Evolutionary conservation across 2,888 invertebrate species (phyloP).

Genomic region (Chymomyza amoena): DNA sequence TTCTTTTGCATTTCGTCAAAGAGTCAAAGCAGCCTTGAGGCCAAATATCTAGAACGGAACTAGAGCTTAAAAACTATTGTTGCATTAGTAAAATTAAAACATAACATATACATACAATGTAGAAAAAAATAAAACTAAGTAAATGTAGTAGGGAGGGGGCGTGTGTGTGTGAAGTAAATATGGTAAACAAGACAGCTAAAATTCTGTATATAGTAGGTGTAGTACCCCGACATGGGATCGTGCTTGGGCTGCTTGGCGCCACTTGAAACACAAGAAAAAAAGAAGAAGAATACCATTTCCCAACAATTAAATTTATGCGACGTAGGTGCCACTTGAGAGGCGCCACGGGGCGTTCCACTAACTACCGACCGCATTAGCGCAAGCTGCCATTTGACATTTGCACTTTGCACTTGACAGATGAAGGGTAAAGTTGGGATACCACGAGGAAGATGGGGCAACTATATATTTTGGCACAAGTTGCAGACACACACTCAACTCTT

Average conservation of each 20-base stretch:
- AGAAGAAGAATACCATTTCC: constrained; percentile 29
- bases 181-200: constrained; percentile 18
- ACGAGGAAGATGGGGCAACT: not conserved
- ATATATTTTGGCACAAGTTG: constrained; percentile 12
- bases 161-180: not conserved
- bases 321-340: not conserved
- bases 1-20: constrained; percentile 55
- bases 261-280: constrained; percentile 33
- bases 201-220: constrained; percentile 9
- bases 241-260: constrained; percentile 31
- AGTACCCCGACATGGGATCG: constrained; percentile 19
- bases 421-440: not conserved
- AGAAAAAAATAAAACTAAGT: not conserved
- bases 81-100: constrained; percentile 66
- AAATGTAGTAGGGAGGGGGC: not conserved
- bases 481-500: not conserved
- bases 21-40: constrained; percentile 42
- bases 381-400: constrained; percentile 46
- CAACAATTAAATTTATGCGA: constrained; percentile 52
- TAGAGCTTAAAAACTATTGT: constrained; percentile 34
- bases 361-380: constrained; percentile 20
- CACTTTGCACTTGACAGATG: constrained; percentile 19
- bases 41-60: constrained; percentile 63
- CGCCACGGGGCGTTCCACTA: not conserved
- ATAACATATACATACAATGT: constrained; percentile 11